A percentile compares a stretch with the other conserved stretches of the same genome.
Evolutionary conservation across 2,888 invertebrate genomes (phyloP).

Genomic region (Heliconius aoede): DNA sequence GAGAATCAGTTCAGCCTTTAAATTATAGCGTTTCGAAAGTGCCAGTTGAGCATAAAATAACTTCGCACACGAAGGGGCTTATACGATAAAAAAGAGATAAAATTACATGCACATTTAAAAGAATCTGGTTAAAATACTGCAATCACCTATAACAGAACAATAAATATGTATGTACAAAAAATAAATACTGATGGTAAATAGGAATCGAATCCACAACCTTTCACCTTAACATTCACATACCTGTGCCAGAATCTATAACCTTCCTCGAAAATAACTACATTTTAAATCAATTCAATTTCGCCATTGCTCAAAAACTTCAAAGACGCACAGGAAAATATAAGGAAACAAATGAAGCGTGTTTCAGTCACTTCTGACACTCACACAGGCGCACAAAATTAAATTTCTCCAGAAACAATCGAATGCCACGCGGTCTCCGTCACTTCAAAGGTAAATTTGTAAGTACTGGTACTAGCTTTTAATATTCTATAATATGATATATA

Average conservation of each 20-base stretch:
- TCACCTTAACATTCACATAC: too few relatives aligned
- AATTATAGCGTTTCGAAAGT: too few relatives aligned
- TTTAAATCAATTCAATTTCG: background rate
- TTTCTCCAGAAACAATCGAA: constrained; percentile 37
- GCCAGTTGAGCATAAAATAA: too few relatives aligned
- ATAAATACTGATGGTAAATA: too few relatives aligned
- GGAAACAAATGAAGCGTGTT: constrained; percentile 35
- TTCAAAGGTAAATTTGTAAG: constrained; percentile 21
- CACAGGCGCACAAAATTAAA: constrained; percentile 41
- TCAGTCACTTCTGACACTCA: constrained; percentile 39
- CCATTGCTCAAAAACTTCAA: background rate
- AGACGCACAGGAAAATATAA: constrained; percentile 9
- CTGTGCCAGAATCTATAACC: background rate
- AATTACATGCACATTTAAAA: too few relatives aligned
- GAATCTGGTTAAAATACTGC: too few relatives aligned
- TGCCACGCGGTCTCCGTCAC: constrained; percentile 27
- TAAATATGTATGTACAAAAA: too few relatives aligned
- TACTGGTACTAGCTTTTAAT: background rate
- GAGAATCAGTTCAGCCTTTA: too few relatives aligned
- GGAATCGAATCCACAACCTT: too few relatives aligned
- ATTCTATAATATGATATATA: background rate
- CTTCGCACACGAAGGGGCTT: too few relatives aligned
- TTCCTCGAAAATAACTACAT: background rate
- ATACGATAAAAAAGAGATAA: background rate
- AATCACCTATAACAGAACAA: too few relatives aligned